Percentiles rank a stretch among this genome's conserved stretches.
Evolutionary conservation across 2,888 invertebrate genomes (phyloP).

Genomic region (Zaprionus obscuricornis): DNA sequence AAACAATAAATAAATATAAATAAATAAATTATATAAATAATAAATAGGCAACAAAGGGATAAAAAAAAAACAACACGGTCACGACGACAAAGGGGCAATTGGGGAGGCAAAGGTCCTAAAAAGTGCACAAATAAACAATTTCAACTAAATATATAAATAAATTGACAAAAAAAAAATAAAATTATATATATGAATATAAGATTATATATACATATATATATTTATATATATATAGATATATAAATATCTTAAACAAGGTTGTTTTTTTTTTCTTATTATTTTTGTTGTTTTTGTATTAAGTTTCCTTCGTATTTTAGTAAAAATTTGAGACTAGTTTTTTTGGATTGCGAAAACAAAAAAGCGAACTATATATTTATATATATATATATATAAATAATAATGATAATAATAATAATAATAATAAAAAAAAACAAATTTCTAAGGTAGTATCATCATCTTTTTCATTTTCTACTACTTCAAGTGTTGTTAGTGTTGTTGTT

Average conservation of each 20-base stretch:
- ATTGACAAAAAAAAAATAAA: neutral
- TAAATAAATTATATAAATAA: conserved; percentile 68
- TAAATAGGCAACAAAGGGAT: conserved; percentile 71
- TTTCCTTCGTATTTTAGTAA: too few relatives aligned
- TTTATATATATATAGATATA: neutral
- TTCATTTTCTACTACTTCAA: too few relatives aligned
- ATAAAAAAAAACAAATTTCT: too few relatives aligned
- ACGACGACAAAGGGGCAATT: too few relatives aligned
- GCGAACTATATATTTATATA: neutral
- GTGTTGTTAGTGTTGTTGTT: conserved; percentile 41
- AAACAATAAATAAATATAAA: conserved; percentile 66
- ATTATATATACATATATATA: conserved; percentile 2
- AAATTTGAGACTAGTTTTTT: conserved; percentile 55
- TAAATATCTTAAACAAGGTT: conserved; percentile 41
- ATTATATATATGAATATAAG: too few relatives aligned
- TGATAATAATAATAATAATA: too few relatives aligned
- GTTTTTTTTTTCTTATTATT: too few relatives aligned
- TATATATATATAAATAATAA: conserved; percentile 9
- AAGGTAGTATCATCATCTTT: too few relatives aligned
- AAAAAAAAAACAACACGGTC: too few relatives aligned
- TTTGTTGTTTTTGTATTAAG: too few relatives aligned
- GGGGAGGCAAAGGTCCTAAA: too few relatives aligned
- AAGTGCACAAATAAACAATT: conserved; percentile 20
- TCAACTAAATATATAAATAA: conserved; percentile 25
- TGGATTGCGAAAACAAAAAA: conserved; percentile 18